phyloP scores from a whole-genome alignment of 1,140 invertebrate genomes.

The Venustaconcha ellipsiformis region DNA sequence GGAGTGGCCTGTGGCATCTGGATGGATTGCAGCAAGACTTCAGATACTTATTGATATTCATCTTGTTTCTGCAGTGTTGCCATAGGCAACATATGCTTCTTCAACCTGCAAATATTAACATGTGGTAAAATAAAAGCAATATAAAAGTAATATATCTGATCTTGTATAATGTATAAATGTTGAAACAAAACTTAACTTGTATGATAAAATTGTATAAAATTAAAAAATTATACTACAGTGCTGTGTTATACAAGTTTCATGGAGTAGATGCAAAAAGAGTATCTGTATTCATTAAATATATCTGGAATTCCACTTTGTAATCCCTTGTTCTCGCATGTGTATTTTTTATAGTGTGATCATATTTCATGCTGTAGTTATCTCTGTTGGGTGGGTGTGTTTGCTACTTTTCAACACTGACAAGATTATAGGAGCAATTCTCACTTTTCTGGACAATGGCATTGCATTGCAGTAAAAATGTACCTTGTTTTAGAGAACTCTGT shows the following conservation, averaged over 20 bases:
- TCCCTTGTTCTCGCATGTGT: too few relatives aligned
- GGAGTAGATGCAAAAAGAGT: neutral
- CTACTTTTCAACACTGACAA: too few relatives aligned
- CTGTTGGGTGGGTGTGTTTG: too few relatives aligned
- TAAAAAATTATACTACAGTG: neutral
- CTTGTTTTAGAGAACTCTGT: conserved; percentile 9
- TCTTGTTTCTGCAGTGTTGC: conserved; percentile 30
- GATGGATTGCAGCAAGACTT: conserved; percentile 30
- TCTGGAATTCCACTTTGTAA: too few relatives aligned
- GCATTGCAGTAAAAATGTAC: too few relatives aligned
- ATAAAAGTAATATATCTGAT: neutral
- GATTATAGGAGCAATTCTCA: too few relatives aligned
- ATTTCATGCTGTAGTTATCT: too few relatives aligned
- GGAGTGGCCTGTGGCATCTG: conserved; percentile 20
- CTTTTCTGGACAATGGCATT: too few relatives aligned
- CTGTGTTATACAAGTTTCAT: too few relatives aligned
- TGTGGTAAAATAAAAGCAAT: neutral
- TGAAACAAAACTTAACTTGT: neutral
- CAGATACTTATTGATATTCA: conserved; percentile 22
- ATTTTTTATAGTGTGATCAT: too few relatives aligned
- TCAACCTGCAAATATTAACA: conserved; percentile 20
- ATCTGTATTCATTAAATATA: too few relatives aligned
- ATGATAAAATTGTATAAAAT: neutral
- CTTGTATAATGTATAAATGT: neutral
- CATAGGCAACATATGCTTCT: conserved; percentile 22